Base-by-base conservation (phyloP, 2,113 vertebrate species). In the Aptenodytes forsteri region DNA sequence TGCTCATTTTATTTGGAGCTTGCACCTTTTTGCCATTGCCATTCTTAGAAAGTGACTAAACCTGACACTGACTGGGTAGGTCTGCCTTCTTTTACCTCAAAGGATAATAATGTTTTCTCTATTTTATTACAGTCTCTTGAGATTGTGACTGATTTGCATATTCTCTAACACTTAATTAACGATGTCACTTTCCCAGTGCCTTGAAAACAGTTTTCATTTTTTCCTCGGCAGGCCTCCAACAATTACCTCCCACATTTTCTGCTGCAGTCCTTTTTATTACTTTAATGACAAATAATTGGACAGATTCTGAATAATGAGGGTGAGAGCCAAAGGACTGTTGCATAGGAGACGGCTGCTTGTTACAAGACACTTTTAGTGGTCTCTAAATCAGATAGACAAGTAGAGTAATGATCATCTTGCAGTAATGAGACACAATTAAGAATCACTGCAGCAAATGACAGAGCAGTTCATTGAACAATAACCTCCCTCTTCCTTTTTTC, bases 231-330 rank as follows among this genome's bases (percentile, higher is more conserved):
- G 98, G 96, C 96, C 97, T 98, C 98, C 98, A 98, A 97, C 97
- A 98, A 98, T 98, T 98, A 98, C 98, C 97, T 98, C 98, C 98
- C 98, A 98, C 98, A 98, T 98, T 98, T 98, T 98, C 97, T 98
- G 91, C 97, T 97, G 96, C 97, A 98, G 97, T 98, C 96, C 95
- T 98, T 98, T 98, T 98, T 98, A 98, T 99, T 98, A 98, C 98
- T 98, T 98, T 99, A 99, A 99, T 98, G 98, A 98, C 98, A 98
- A 99, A 99, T 98, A 99, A 99, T 99, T 99, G 98, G 98, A 98
- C 98, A 98, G 98, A 98, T 98, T 99, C 98, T 98, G 98, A 99
- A 97, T 98, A 98, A 99, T 98, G 98, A 98, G 98, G 97, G 98
- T 98, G 98, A 98, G 96, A 98, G 98, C 95, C 95, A 98, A 98